A percentile compares a stretch with the other conserved stretches of the same genome.
Evolutionary conservation across 2,888 invertebrate genomes (phyloP).

Genomic region (Tenthredo notha): DNA sequence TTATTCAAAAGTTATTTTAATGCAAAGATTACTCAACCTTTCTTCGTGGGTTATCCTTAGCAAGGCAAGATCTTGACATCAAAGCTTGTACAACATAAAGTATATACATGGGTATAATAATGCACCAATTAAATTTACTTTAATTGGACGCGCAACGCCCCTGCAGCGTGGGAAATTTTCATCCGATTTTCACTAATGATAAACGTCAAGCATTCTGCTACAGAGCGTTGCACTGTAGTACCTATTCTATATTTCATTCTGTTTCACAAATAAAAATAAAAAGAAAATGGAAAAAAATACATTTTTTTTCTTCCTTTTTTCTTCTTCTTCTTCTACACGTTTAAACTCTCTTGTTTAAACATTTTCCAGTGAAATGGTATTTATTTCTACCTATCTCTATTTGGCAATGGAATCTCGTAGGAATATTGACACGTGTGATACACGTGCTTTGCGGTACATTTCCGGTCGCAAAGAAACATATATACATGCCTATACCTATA

Average conservation of each 20-base stretch:
- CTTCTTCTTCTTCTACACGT: too few relatives aligned
- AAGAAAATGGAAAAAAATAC: neutral
- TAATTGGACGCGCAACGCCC: conserved; percentile 34
- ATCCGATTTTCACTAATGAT: conserved; percentile 35
- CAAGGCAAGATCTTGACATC: conserved; percentile 32
- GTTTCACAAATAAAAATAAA: neutral
- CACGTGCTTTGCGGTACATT: conserved; percentile 39
- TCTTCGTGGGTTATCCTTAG: neutral
- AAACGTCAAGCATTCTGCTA: neutral
- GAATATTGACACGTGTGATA: conserved; percentile 35
- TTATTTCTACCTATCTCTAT: neutral
- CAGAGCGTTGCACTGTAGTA: neutral
- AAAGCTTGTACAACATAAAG: neutral
- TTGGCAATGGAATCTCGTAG: conserved; percentile 8
- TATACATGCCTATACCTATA: neutral
- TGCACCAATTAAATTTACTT: conserved; percentile 43
- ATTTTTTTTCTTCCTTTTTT: neutral
- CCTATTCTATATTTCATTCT: neutral
- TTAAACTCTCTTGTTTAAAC: neutral
- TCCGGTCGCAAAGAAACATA: conserved; percentile 13
- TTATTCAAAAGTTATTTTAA: neutral
- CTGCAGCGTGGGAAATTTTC: conserved; percentile 22
- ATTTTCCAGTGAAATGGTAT: neutral
- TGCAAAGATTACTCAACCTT: conserved; percentile 13
- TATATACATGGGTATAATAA: neutral